Base-by-base conservation (phyloP, 2,888 invertebrate genomes). In the Baccha elongata region DNA sequence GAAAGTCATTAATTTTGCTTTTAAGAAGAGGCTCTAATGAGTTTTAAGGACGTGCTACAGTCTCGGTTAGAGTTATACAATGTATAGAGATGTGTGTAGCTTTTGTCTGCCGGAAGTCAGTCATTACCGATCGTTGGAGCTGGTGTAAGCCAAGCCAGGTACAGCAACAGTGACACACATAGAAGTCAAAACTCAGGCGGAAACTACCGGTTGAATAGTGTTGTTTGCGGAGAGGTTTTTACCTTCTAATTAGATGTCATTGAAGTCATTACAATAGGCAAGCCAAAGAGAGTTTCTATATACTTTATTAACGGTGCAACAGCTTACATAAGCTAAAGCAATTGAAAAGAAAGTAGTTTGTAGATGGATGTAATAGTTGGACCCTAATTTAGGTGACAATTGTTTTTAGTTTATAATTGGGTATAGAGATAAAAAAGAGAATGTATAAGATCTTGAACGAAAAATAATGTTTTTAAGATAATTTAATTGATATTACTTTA, bases 21-120 rank as follows among this genome's bases (percentile, higher is more conserved):
- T 83, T 83, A 78, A 83, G 83, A 83, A 83, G 83, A 83, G 83
- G 78, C 83, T 83, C 83, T 83, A 83, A 83, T 83, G 83, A 83
- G 83, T 83, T 83, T 83, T 73, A 83, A 83, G 78, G 83, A 83
- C 83, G 83, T 83, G 83, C 83, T 73, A 62, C 72, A 83, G 74
- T 74, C 67, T 67, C 60, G 10, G 58, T 58, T 35, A 46, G 48
- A 73, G 46, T 58, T 58, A 26, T 58, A 58, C 40, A 58, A 23
- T 26, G 23, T 40, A 55, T 40, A 19, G 19, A 29, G 58, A 58
- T 60, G 64, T 81, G 50, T 64, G 44, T 37, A 64, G 60, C 48
- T 35, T 64, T 73, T 78, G 72, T 83, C 50, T 44, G 68, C 67
- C 83, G 83, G 83, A 83, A 78, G 83, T 78, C 83, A 83, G 83